Evolutionary conservation across 2,888 invertebrate species (phyloP), one percentile per base, ranked within the genome.

Genomic region (Cheilosia urbana): DNA sequence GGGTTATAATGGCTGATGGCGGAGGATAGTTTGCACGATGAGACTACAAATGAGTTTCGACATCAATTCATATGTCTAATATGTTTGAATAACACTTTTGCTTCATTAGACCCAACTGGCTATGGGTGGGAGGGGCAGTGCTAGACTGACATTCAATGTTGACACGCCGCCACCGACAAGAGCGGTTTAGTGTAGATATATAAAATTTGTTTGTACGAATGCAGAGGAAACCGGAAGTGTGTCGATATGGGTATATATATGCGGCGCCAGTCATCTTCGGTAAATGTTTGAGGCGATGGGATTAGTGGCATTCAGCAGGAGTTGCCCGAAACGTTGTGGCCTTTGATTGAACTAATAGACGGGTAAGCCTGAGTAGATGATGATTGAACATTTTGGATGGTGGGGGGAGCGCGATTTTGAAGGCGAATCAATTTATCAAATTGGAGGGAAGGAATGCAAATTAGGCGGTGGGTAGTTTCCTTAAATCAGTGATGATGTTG

Each of bases 21-120:
- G 24, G 5, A 17, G 24, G 5, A 17, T 69, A 62, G 45, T 53
- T 76, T 57, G 51, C 24, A 49, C 51, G 42, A 7, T 11, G 53
- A 9, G 30, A 73, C 27, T 60, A 34, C 53, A 73, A 72, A 80
- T 66, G 60, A 53, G 51, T 73, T 73, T 66, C 53, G 51, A 60
- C 73, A 66, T 65, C 65, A 72, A 72, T 57, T 79, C 65, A 66
- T 30, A 9, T 40, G 27, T 45, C 66, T 53, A 68, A 80, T 73
- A 21, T 79, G 66, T 72, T 63, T 78, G 51, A 45, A 47, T 34
- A 77, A 69, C 27, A 77, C 60, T 79, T 57, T 47, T 45, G 51
- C 57, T 34, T 24, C 42, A 19, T 37, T n/a, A 47, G 49, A 42
- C 21, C 9, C 40, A 5, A 6, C 17, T 2, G 4, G 40, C 1